Percentiles rank a stretch among this genome's conserved stretches.
Conservation (phyloP, 2,797 vertebrate genomes). For the Bryconaethiops microstoma region DNA sequence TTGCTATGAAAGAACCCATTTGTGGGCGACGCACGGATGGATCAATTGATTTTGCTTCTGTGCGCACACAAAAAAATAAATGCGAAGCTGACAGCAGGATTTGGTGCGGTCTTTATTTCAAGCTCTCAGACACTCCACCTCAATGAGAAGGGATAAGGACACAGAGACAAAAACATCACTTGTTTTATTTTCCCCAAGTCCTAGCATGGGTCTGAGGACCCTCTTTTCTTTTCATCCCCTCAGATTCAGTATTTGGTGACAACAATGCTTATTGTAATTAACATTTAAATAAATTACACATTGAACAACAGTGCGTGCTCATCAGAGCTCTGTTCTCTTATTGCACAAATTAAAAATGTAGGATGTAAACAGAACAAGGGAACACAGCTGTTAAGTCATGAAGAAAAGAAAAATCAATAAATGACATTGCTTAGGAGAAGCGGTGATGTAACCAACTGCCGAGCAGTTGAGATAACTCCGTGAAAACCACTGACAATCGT, state of each 20-base stretch:
- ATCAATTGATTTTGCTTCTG: background rate
- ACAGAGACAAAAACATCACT: slow-evolving; percentile 31
- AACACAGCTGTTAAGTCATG: slow-evolving; percentile 23
- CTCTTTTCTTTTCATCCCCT: background rate
- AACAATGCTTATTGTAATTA: slow-evolving; percentile 33
- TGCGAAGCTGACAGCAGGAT: background rate
- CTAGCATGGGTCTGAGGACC: slow-evolving; percentile 14
- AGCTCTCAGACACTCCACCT: slow-evolving; percentile 37
- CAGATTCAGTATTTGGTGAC: background rate
- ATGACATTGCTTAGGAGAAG: background rate
- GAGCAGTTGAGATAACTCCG: background rate
- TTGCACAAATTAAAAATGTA: slow-evolving; percentile 43
- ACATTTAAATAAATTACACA: slow-evolving; percentile 51
- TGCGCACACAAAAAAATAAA: slow-evolving; percentile 18
- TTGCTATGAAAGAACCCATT: background rate
- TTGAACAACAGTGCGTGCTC: slow-evolving; percentile 38
- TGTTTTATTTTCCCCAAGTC: background rate
- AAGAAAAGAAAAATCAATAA: slow-evolving; percentile 13
- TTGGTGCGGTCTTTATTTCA: slow-evolving; percentile 55
- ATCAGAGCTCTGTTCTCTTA: slow-evolving; percentile 23
- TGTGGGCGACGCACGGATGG: background rate
- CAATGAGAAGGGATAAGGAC: slow-evolving; percentile 22
- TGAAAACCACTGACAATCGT: background rate
- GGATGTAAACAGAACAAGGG: slow-evolving; percentile 23
- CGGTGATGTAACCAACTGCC: background rate